Percentiles rank a stretch among this genome's conserved stretches.
Conservation (phyloP, 2,888 invertebrate species). For the Polyommatus icarus region DNA sequence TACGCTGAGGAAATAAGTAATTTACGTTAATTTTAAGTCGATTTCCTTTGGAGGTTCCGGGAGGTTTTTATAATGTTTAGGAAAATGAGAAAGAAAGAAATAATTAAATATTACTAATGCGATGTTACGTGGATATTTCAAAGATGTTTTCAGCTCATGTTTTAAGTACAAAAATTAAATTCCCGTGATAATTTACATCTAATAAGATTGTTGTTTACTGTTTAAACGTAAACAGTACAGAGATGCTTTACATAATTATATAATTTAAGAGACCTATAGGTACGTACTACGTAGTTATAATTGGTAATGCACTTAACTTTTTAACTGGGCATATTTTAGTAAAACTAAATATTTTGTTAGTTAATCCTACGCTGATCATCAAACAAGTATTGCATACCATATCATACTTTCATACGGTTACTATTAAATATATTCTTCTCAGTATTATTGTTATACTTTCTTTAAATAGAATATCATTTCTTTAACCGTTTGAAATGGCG, state of each 20-base stretch:
- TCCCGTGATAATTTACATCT: background rate
- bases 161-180: background rate
- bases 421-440: background rate
- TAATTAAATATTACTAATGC: background rate
- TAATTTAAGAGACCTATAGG: no score
- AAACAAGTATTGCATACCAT: background rate
- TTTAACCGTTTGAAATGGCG: constrained; percentile 13
- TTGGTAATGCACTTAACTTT: no score
- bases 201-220: no score
- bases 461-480: background rate
- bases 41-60: constrained; percentile 24
- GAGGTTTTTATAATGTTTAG: constrained; percentile 21
- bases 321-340: no score
- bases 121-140: background rate
- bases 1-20: constrained; percentile 50
- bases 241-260: no score
- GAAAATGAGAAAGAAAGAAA: background rate
- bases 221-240: no score
- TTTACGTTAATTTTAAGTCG: constrained; percentile 26
- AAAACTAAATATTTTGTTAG: no score
- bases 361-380: background rate
- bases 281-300: no score
- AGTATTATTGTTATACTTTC: background rate
- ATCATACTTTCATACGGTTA: background rate
- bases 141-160: background rate